These are phyloP conservation scores for Etia nguti DNA, from an alignment of 2,113 vertebrate genomes.

Conservation along the genomic window DNA sequence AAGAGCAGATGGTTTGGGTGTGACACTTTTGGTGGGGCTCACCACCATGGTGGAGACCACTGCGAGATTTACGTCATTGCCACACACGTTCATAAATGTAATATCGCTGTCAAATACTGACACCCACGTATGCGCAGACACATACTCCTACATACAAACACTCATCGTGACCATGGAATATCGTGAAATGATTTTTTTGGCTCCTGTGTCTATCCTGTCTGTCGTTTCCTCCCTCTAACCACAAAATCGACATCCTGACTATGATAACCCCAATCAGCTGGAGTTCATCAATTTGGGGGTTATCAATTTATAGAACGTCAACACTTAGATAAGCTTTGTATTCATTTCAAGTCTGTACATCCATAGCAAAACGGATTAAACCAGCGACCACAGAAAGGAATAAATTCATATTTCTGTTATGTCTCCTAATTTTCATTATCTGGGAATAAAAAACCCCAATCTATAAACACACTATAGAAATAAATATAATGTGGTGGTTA, in stretches of 20 bases:
- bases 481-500: neutral
- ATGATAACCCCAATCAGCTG: neutral
- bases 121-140: neutral
- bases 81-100: conserved; percentile 13
- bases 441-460: neutral
- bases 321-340: neutral
- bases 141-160: neutral
- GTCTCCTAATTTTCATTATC: neutral
- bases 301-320: conserved; percentile 7
- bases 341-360: neutral
- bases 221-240: conserved; percentile 26
- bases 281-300: neutral
- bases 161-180: neutral
- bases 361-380: neutral
- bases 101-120: neutral
- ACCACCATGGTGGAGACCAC: neutral
- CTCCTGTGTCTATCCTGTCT: conserved; percentile 15
- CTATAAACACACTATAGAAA: neutral
- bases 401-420: neutral
- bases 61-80: conserved; percentile 27
- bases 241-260: conserved; percentile 5
- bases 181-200: conserved; percentile 10
- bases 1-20: conserved; percentile 60
- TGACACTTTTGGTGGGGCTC: conserved; percentile 35
- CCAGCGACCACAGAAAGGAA: neutral